A percentile compares a stretch with the other conserved stretches of the same genome.
Evolutionary conservation across 2,888 invertebrate genomes (phyloP).

Genomic region (Eupithecia tripunctaria): DNA sequence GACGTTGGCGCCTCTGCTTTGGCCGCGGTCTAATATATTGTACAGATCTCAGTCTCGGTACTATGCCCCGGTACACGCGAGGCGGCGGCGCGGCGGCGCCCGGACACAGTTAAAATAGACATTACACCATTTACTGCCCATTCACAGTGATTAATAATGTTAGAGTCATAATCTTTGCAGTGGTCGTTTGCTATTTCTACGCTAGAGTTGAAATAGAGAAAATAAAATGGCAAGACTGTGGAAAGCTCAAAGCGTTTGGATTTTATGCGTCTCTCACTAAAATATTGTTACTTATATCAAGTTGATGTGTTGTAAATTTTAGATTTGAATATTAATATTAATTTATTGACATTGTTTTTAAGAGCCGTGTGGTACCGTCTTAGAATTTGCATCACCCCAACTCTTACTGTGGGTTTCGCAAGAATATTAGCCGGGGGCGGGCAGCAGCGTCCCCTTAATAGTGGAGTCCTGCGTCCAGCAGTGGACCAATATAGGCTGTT

Average conservation of each 20-base stretch:
- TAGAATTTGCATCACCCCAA: too few species aligned
- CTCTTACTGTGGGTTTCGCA: too few species aligned
- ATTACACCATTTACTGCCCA: slow-evolving; percentile 43
- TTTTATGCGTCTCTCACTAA: not conserved
- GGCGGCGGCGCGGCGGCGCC: slow-evolving; percentile 34
- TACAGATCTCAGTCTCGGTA: not conserved
- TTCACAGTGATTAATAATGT: slow-evolving; percentile 44
- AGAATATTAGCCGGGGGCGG: too few species aligned
- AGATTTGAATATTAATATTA: not conserved
- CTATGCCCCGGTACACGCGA: not conserved
- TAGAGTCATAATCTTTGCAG: slow-evolving; percentile 41
- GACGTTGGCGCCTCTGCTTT: slow-evolving; percentile 24
- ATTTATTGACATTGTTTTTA: too few species aligned
- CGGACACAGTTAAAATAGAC: slow-evolving; percentile 46
- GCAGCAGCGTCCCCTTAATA: too few species aligned
- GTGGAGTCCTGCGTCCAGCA: too few species aligned
- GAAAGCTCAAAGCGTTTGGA: slow-evolving; percentile 2
- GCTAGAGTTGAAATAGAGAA: slow-evolving; percentile 20
- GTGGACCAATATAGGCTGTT: too few species aligned
- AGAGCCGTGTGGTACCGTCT: too few species aligned
- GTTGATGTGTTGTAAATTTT: not conserved
- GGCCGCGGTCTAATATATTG: slow-evolving; percentile 11
- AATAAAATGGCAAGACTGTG: slow-evolving; percentile 20
- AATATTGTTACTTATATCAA: not conserved
- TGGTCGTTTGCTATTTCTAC: slow-evolving; percentile 37